A percentile compares a stretch with the other conserved stretches of the same genome.
These are phyloP conservation scores for Drosophila algonquin DNA, from an alignment of 2,888 invertebrate species.

Conservation along the genomic window DNA sequence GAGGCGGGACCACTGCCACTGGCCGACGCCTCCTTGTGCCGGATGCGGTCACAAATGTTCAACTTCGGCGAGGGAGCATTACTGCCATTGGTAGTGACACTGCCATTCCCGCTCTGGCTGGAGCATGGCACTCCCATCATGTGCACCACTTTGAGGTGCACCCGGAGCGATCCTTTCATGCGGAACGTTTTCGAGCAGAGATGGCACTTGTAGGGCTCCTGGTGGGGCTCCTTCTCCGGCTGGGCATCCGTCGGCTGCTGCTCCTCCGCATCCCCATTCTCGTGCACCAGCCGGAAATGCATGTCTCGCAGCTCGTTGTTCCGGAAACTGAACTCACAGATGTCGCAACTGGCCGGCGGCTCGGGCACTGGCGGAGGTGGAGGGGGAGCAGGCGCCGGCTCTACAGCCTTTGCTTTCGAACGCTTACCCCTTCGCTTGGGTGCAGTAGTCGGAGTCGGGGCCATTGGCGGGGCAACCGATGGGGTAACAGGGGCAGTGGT, in stretches of 20 bases:
- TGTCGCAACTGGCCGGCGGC: constrained; percentile 85
- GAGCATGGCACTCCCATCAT: constrained; percentile 78
- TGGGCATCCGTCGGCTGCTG: background rate
- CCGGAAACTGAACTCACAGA: constrained; percentile 90
- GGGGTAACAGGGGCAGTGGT: background rate
- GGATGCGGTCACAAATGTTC: constrained; percentile 80
- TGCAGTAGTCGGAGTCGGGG: constrained; percentile 1
- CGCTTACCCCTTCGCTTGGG: constrained; percentile 57
- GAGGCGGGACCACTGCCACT: constrained; percentile 8
- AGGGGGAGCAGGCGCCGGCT: constrained; percentile 15
- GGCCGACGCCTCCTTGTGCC: constrained; percentile 65
- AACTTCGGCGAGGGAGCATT: constrained; percentile 69
- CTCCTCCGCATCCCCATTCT: constrained; percentile 58
- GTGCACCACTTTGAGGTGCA: constrained; percentile 92
- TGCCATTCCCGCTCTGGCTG: constrained; percentile 50
- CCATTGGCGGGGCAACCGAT: constrained; percentile 9
- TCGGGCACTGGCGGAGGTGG: constrained; percentile 1
- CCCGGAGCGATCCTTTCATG: constrained; percentile 92
- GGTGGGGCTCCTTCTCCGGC: constrained; percentile 1
- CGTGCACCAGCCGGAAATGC: constrained; percentile 90
- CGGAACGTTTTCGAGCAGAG: constrained; percentile 91
- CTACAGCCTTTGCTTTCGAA: constrained; percentile 46
- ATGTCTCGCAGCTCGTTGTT: constrained; percentile 89
- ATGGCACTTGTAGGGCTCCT: constrained; percentile 86
- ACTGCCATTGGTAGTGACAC: constrained; percentile 21